Conservation (phyloP, 2,888 invertebrate species). For the Limnephilus marmoratus region DNA sequence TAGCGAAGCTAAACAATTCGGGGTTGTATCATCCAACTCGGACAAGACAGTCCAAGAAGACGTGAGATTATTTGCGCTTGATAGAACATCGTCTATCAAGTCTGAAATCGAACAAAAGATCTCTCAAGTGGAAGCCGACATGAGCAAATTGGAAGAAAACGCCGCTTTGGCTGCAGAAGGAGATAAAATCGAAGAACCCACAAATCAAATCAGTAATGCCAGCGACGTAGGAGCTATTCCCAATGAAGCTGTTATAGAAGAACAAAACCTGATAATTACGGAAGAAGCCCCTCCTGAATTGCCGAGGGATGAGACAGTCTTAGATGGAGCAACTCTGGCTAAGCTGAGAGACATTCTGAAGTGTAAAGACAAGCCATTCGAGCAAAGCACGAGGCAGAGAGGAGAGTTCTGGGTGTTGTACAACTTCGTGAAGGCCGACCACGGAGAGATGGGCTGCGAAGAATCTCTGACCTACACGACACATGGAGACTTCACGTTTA, state of each 20-base stretch:
- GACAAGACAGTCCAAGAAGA: slow-evolving; percentile 52
- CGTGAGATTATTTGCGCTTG: slow-evolving; percentile 55
- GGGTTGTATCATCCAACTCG: slow-evolving; percentile 67
- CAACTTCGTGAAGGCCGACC: slow-evolving; percentile 88
- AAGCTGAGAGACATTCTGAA: slow-evolving; percentile 75
- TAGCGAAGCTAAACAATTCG: slow-evolving; percentile 67
- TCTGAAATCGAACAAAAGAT: slow-evolving; percentile 69
- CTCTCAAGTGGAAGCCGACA: slow-evolving; percentile 73
- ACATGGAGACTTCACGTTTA: slow-evolving; percentile 93
- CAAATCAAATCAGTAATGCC: neutral
- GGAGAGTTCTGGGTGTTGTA: slow-evolving; percentile 93
- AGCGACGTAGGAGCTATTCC: slow-evolving; percentile 69
- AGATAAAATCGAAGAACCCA: slow-evolving; percentile 66
- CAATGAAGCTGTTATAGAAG: slow-evolving; percentile 42
- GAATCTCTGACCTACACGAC: slow-evolving; percentile 94
- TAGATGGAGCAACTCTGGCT: slow-evolving; percentile 72
- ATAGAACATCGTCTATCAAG: slow-evolving; percentile 31
- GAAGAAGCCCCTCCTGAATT: slow-evolving; percentile 27
- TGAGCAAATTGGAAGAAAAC: neutral
- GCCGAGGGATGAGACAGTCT: slow-evolving; percentile 70
- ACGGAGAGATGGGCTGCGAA: slow-evolving; percentile 83
- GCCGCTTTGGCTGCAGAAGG: slow-evolving; percentile 68
- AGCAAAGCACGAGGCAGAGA: slow-evolving; percentile 81
- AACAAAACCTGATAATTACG: slow-evolving; percentile 3
- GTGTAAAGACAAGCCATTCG: slow-evolving; percentile 81